These are phyloP conservation scores for Zenarchopterus dispar DNA, from an alignment of 2,797 vertebrate species.

Conservation along the genomic window DNA sequence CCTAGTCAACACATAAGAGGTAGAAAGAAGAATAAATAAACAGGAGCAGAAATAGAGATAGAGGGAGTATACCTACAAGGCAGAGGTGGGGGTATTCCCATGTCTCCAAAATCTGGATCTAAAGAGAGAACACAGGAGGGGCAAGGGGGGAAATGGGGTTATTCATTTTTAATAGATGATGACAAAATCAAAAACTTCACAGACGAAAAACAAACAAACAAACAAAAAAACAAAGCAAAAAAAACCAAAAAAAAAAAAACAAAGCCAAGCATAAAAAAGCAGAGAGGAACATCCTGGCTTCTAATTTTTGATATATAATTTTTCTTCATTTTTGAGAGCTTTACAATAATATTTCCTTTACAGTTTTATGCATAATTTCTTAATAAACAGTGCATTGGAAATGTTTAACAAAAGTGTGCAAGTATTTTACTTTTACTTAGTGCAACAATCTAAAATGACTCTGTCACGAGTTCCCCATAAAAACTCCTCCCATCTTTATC, in stretches of 20 bases:
- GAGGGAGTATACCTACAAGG: constrained; percentile 90
- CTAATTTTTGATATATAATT: constrained; percentile 9
- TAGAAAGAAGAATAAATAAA: constrained; percentile 19
- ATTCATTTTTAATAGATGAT: constrained; percentile 60
- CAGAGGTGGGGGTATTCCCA: constrained; percentile 94
- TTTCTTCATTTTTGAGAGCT: not conserved
- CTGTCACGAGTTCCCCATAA: too few relatives aligned
- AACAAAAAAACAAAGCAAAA: constrained; percentile 26
- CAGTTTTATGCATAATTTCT: too few relatives aligned
- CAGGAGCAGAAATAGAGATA: constrained; percentile 30
- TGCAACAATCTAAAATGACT: too few relatives aligned
- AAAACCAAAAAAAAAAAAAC: constrained; percentile 36
- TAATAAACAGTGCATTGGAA: too few relatives aligned
- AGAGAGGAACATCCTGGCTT: constrained; percentile 24
- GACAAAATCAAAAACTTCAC: constrained; percentile 42
- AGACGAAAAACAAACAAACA: constrained; percentile 16
- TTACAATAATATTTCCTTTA: not conserved
- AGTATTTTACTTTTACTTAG: too few relatives aligned
- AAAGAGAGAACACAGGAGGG: constrained; percentile 75
- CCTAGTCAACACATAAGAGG: constrained; percentile 10
- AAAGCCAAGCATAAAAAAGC: constrained; percentile 17
- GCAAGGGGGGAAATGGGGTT: not conserved
- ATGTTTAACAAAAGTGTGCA: too few relatives aligned
- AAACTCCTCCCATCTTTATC: too few relatives aligned
- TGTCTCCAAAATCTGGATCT: constrained; percentile 99